Base-by-base conservation (phyloP, 2,113 vertebrate species). In the Sorex araneus region DNA sequence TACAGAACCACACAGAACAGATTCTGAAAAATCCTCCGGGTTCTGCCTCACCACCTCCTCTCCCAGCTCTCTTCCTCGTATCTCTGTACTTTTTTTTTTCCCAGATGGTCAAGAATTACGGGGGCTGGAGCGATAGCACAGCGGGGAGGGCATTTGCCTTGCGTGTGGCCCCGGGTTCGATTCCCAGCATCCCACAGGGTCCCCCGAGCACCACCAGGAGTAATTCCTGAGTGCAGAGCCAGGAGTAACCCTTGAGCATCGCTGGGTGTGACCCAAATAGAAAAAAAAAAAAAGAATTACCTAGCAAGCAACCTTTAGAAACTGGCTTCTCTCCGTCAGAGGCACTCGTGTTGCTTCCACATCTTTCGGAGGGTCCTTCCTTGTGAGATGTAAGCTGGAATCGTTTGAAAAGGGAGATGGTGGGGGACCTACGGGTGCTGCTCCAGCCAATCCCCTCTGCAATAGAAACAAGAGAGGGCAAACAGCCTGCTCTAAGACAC, bases 1-100 rank as follows among this genome's bases (percentile, higher is more conserved):
- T 3, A 13, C 3, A 19, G 40, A 15, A 2, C 23, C 40, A 15
- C 6, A 25, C 2, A 2, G 21, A 40, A 54, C 0, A 3, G 34
- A 27, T 43, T 28, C 76, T 12, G 28, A 13, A 50, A 86, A 12
- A 11, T 6, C 28, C 11, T 7, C 74, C 1, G 3, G 23, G 73
- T 21, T 50, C 63, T 0, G 1, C 18, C 81, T 27, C 8, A n/a
- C 8, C 2, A 8, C 27, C 21, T 30, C 3, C 47, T 63, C 63
- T 8, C 43, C 12, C 27, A 60, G 3, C 18, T 21, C 21, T 60
- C 18, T 60, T 32, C 54, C 6, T 40, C 36, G 23, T 25, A 8
- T 8, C 70, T 32, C n/a, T n/a, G 10, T n/a, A n/a, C 15, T 18
- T 32, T 30, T 3, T 32, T 30, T 3, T 23, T 18, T 19, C 13